Conservation (phyloP, 1,140 invertebrate species). For the Drosophila murphyi region DNA sequence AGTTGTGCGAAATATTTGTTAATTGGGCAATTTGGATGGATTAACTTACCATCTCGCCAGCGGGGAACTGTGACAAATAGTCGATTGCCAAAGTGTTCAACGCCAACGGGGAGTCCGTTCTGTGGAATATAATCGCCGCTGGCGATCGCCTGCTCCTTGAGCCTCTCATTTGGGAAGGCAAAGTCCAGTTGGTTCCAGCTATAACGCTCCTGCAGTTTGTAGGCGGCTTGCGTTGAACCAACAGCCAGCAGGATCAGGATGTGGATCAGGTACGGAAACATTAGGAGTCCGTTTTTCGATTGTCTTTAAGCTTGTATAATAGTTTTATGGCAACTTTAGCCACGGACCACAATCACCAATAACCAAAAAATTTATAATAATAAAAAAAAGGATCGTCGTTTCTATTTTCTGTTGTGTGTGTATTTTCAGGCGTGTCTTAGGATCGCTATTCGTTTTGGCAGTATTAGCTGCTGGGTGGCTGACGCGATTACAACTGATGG, state of each 20-base stretch:
- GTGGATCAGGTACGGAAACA: background rate
- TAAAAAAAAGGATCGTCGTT: background rate
- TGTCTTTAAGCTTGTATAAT: too few relatives aligned
- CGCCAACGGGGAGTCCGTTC: slow-evolving; percentile 91
- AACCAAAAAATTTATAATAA: slow-evolving; percentile 3
- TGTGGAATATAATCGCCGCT: slow-evolving; percentile 89
- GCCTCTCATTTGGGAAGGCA: slow-evolving; percentile 87
- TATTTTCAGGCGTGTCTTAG: background rate
- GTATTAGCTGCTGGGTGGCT: slow-evolving; percentile 49
- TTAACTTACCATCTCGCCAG: slow-evolving; percentile 87
- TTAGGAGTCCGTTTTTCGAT: background rate
- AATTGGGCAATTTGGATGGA: slow-evolving; percentile 3
- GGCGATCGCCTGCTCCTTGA: slow-evolving; percentile 87
- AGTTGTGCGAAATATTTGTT: too few relatives aligned
- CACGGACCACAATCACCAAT: background rate
- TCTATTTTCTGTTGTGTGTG: background rate
- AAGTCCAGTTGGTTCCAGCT: slow-evolving; percentile 91
- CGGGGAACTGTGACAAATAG: slow-evolving; percentile 91
- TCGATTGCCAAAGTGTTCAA: slow-evolving; percentile 91
- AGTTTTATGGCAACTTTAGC: background rate
- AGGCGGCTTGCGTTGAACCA: slow-evolving; percentile 73
- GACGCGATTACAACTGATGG: slow-evolving; percentile 71
- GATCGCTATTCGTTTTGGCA: slow-evolving; percentile 12
- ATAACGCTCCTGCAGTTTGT: slow-evolving; percentile 88
- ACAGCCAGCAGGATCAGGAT: slow-evolving; percentile 27